Evolutionary conservation across 2,888 invertebrate genomes (phyloP).

Genomic region (Marronus borbonicus): DNA sequence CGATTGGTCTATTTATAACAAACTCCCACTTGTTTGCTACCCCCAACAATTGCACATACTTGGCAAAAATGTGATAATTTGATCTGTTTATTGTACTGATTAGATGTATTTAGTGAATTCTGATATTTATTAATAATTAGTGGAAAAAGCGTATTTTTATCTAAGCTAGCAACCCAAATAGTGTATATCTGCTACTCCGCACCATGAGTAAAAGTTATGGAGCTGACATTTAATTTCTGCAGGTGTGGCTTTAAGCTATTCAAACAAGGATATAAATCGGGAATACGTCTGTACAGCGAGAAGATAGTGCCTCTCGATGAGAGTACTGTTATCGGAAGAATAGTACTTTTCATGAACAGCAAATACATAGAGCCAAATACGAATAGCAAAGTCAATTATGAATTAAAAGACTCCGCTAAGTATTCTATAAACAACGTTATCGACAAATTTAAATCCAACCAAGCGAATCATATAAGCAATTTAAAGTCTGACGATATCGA

Average conservation of each 20-base stretch:
- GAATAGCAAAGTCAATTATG: not conserved
- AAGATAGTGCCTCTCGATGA: conserved; percentile 46
- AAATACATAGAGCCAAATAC: conserved; percentile 29
- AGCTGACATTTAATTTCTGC: conserved; percentile 6
- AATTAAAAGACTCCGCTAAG: not conserved
- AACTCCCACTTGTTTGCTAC: conserved; percentile 1
- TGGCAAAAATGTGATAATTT: conserved; percentile 21
- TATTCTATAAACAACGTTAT: conserved; percentile 36
- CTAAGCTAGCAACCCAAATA: not conserved
- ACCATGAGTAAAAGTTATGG: conserved; percentile 13
- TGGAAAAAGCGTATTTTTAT: not conserved
- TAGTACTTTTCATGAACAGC: conserved; percentile 53
- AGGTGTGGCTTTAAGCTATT: conserved; percentile 2
- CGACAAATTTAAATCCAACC: conserved; percentile 40
- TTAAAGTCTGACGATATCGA: conserved; percentile 52
- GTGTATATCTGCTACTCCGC: not conserved
- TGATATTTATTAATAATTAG: not conserved
- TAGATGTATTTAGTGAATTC: not conserved
- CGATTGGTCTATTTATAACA: not conserved
- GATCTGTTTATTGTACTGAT: not conserved
- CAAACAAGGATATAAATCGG: conserved; percentile 3
- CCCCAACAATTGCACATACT: not conserved
- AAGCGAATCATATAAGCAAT: conserved; percentile 44
- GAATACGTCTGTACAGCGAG: conserved; percentile 30
- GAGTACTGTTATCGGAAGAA: conserved; percentile 54